phyloP scores from a whole-genome alignment of 1,140 invertebrate species.

The Pollicipes pollicipes region DNA sequence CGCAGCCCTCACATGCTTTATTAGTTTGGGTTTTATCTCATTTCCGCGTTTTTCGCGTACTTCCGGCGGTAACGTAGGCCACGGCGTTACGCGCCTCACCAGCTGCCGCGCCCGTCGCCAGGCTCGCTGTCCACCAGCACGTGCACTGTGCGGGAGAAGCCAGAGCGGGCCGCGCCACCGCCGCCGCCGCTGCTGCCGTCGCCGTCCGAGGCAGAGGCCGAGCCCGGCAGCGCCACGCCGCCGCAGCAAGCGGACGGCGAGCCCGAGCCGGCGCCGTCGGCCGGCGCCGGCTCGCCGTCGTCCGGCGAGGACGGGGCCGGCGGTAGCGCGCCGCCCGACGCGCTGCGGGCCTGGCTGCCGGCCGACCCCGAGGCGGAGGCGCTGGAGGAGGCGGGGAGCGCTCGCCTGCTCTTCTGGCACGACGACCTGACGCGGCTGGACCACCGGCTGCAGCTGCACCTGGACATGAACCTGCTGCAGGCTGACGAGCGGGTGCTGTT shows the following conservation, averaged over 20 bases:
- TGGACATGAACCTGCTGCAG: slow-evolving; percentile 2
- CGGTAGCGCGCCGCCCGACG: not conserved
- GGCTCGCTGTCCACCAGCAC: not conserved
- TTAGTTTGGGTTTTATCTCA: no score
- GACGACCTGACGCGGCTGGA: not conserved
- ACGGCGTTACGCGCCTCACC: no score
- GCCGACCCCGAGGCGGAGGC: not conserved
- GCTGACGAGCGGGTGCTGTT: not conserved
- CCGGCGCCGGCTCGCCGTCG: no score
- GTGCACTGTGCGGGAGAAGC: not conserved
- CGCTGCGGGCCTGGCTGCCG: not conserved
- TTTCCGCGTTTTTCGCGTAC: no score
- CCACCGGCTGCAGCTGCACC: not conserved
- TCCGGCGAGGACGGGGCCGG: no score
- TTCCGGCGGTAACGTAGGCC: no score
- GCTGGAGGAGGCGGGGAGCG: not conserved
- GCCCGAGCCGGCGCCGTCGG: no score
- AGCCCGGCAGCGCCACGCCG: not conserved
- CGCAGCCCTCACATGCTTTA: no score
- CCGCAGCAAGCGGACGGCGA: no score
- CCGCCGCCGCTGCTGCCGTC: no score
- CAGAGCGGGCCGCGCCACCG: no score
- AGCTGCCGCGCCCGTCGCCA: not conserved
- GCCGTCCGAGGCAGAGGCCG: no score
- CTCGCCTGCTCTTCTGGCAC: not conserved